Conservation (phyloP, 2,888 invertebrate genomes). For the Ormyrus labotus region DNA sequence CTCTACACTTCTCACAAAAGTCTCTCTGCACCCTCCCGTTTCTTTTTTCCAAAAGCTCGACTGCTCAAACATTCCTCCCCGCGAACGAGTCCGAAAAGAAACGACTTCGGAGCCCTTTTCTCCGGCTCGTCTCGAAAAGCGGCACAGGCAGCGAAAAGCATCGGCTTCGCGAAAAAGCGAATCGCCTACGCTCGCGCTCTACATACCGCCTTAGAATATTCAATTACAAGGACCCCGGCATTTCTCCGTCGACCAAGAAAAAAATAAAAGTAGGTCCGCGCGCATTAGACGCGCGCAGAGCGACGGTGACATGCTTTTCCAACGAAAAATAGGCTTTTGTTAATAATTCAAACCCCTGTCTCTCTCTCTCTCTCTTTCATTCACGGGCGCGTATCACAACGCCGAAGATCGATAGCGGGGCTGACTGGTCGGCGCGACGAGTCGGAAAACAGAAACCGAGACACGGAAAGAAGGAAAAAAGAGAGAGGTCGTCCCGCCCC, state of each 20-base stretch:
- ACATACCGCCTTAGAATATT: neutral
- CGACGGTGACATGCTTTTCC: conserved; percentile 26
- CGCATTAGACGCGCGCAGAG: neutral
- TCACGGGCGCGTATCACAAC: neutral
- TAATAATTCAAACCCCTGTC: conserved; percentile 29
- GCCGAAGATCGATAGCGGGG: conserved; percentile 15
- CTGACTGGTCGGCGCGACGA: neutral
- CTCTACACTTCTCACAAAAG: no score
- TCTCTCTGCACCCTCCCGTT: no score
- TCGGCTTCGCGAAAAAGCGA: no score
- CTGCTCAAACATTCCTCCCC: no score
- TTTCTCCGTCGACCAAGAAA: neutral
- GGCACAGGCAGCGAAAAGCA: no score
- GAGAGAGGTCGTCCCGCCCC: neutral
- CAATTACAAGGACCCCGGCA: conserved; percentile 13
- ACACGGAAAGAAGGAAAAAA: neutral
- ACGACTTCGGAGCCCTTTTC: no score
- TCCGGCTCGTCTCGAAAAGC: no score
- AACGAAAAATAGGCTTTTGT: conserved; percentile 35
- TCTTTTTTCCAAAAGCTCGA: no score
- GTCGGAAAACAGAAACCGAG: no score
- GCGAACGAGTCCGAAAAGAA: no score
- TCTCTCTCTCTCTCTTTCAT: no score
- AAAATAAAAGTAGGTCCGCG: conserved; percentile 32
- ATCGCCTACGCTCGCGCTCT: no score